Conservation (phyloP, 2,113 vertebrate species). For the Agelaius tricolor region DNA sequence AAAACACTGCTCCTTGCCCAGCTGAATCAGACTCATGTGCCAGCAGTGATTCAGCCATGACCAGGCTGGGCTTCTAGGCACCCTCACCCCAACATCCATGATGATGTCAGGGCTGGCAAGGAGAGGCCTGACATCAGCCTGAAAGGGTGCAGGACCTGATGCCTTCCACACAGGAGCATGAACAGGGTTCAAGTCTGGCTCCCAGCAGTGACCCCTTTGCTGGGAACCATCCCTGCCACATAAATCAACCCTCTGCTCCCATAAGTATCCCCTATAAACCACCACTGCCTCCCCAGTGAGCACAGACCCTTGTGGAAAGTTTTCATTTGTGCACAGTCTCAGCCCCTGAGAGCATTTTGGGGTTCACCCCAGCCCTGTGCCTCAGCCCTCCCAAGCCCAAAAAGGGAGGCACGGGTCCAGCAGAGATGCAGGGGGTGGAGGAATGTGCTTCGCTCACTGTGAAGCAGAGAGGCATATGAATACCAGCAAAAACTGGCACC, state of each 20-base stretch:
- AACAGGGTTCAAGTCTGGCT: not conserved
- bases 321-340: not conserved
- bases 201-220: not conserved
- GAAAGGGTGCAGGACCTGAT: not conserved
- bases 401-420: not conserved
- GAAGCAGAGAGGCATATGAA: not conserved
- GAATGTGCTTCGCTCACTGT: not conserved
- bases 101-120: not conserved
- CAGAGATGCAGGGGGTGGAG: not conserved
- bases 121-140: not conserved
- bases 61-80: not conserved
- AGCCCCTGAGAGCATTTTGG: not conserved
- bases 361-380: not conserved
- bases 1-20: not conserved
- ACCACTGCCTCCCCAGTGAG: not conserved
- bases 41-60: slow-evolving; percentile 24
- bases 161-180: not conserved
- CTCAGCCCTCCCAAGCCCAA: not conserved
- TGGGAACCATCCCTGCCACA: not conserved
- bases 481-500: not conserved
- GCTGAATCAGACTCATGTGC: slow-evolving; percentile 12
- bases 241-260: not conserved
- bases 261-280: not conserved
- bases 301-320: not conserved
- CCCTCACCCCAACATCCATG: not conserved